Evolutionary conservation across 2,113 vertebrate species (phyloP), one percentile per base, ranked within the genome.

Genomic region (Peromyscus maniculatus): DNA sequence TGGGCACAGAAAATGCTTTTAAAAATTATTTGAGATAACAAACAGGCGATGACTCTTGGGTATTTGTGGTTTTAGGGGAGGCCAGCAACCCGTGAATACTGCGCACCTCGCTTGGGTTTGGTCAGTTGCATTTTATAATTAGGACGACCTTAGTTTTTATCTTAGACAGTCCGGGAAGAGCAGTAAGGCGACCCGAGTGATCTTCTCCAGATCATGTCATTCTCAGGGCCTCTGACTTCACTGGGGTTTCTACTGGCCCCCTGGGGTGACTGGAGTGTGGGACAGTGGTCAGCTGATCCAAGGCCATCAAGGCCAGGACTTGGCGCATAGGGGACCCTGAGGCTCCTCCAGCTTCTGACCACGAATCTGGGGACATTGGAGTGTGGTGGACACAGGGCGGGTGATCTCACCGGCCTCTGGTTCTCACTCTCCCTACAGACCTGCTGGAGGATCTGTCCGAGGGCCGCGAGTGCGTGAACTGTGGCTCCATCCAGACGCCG

Each of bases 401-500:
- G 59, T 62, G 19, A 39, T 52, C 91, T 95, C 79, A 96, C 59
- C 0, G 31, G 12, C 26, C 39, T 84, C 52, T 43, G 19, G 33
- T 95, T 11, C 24, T 77, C 1, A 17, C 24, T 93, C 16, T 83
- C 88, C 5, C 89, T 52, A 9, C 96, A 99, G 99, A 99, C 87
- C 98, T 99, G 87, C 98, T 99, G 97, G 99, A 99, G 33, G 99
- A 99, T 98, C 98, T 99, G 98, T 99, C 99, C 0, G 99, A 99
- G 97, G 99, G 99, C 97, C 98, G 99, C 10, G 99, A 99, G 95
- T 99, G 99, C 90, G 99, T 99, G 72, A 99, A 99, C 98, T 99
- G 99, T 92, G 99, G 99, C 95, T 99, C 99, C 98, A 99, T 99
- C 98, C 99, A 99, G 98, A 99, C 99, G 96, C 99, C 99, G 55